phyloP scores from a whole-genome alignment of 2,797 vertebrate species.

The Diplodus puntazzo region DNA sequence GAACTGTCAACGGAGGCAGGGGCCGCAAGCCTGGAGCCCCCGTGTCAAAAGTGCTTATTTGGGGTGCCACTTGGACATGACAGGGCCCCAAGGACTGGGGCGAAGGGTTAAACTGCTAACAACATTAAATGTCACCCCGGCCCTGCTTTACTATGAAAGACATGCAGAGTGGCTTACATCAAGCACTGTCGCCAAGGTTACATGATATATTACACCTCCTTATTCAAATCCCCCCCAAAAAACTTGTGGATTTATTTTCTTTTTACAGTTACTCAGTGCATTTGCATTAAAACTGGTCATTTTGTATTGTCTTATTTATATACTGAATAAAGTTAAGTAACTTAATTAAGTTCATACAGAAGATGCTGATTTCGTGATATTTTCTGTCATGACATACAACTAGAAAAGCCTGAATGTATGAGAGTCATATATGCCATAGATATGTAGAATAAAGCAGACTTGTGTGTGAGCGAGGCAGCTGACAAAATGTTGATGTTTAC shows the following conservation, averaged over 20 bases:
- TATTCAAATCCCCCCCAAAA: slow-evolving; percentile 5
- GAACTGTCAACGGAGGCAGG: slow-evolving; percentile 76
- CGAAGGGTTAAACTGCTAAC: slow-evolving; percentile 83
- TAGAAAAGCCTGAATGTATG: slow-evolving; percentile 4
- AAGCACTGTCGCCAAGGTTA: slow-evolving; percentile 52
- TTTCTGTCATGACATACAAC: slow-evolving; percentile 35
- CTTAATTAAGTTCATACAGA: not conserved
- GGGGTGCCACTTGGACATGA: slow-evolving; percentile 83
- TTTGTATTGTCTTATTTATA: too few relatives aligned
- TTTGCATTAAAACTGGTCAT: not conserved
- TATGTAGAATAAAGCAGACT: slow-evolving; percentile 54
- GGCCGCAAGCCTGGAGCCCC: slow-evolving; percentile 70
- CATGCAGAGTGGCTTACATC: slow-evolving; percentile 68
- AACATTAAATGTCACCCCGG: slow-evolving; percentile 79
- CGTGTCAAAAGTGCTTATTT: slow-evolving; percentile 85
- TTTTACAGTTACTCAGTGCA: not conserved
- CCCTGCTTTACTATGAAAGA: slow-evolving; percentile 67
- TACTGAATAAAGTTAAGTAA: not conserved
- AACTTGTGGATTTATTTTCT: slow-evolving; percentile 3
- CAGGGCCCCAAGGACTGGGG: slow-evolving; percentile 78
- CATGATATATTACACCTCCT: slow-evolving; percentile 58
- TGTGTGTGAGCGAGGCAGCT: slow-evolving; percentile 64
- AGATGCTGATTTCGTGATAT: slow-evolving; percentile 36
- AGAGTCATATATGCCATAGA: slow-evolving; percentile 52
- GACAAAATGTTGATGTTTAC: slow-evolving; percentile 84